A percentile compares a stretch with the other conserved stretches of the same genome.
phyloP scores from a whole-genome alignment of 1,140 invertebrate genomes.

The Tetramorium parvispinum region DNA sequence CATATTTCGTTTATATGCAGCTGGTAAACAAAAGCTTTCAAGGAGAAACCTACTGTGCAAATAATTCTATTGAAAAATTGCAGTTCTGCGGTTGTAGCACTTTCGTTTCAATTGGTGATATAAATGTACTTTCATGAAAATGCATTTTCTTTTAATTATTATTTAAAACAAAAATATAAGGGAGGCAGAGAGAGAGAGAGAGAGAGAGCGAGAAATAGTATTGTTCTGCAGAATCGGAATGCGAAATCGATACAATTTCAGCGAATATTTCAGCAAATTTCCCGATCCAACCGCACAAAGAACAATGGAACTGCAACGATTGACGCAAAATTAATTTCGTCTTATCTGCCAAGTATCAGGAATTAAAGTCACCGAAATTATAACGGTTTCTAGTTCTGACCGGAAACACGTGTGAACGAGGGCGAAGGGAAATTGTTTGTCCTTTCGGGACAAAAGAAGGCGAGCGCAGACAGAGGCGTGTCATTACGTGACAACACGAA shows the following conservation, averaged over 20 bases:
- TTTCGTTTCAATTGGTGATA: background rate
- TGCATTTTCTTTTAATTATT: conserved; percentile 27
- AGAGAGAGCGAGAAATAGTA: background rate
- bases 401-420: background rate
- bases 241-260: background rate
- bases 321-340: background rate
- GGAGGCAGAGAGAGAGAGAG: too few species aligned
- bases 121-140: background rate
- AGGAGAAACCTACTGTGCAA: too few species aligned
- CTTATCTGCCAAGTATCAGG: conserved; percentile 4
- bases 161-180: background rate
- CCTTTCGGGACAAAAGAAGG: conserved; percentile 8
- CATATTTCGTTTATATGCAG: background rate
- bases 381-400: background rate
- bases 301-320: background rate
- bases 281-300: background rate
- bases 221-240: background rate
- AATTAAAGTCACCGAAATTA: conserved; percentile 9
- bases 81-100: background rate
- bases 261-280: background rate
- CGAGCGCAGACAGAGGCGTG: background rate
- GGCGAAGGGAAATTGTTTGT: conserved; percentile 13
- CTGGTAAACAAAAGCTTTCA: background rate
- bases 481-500: conserved; percentile 19
- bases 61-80: conserved; percentile 35